Conservation (phyloP, 2,113 vertebrate species). For the Catagonus wagneri region DNA sequence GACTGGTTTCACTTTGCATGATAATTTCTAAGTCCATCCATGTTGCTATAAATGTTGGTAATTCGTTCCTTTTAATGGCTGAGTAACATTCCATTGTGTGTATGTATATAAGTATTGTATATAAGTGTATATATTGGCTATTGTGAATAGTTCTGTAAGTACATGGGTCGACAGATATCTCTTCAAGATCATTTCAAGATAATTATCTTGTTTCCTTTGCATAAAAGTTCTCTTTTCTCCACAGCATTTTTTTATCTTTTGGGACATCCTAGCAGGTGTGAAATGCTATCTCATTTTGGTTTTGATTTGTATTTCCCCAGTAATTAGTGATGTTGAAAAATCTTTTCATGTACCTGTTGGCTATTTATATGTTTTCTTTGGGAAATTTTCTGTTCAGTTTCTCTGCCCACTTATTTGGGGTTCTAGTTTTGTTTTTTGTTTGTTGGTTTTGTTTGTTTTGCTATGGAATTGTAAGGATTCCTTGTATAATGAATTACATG, state of each 20-base stretch:
- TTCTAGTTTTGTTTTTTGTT: not conserved
- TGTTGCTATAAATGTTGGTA: no score
- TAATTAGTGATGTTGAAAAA: not conserved
- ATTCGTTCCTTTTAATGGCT: no score
- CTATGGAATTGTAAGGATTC: not conserved
- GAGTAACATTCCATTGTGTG: no score
- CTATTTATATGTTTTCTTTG: not conserved
- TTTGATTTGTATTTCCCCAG: not conserved
- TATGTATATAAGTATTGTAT: no score
- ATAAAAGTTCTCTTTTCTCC: not conserved
- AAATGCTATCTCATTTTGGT: not conserved
- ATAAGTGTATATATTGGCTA: no score
- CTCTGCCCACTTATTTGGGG: not conserved
- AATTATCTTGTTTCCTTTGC: not conserved
- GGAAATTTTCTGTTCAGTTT: not conserved
- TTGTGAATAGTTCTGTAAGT: no score
- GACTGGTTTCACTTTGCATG: no score
- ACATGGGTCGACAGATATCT: no score
- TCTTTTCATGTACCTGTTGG: not conserved
- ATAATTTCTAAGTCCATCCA: no score
- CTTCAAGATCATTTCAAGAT: no score
- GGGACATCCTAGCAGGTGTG: not conserved
- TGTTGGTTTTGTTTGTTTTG: not conserved
- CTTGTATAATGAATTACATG: not conserved
- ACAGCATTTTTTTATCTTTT: not conserved